These are phyloP conservation scores for Pelagia noctiluca DNA, from an alignment of 30 jellyfish, hydroid and myxozoan genomes.

Conservation along the genomic window DNA sequence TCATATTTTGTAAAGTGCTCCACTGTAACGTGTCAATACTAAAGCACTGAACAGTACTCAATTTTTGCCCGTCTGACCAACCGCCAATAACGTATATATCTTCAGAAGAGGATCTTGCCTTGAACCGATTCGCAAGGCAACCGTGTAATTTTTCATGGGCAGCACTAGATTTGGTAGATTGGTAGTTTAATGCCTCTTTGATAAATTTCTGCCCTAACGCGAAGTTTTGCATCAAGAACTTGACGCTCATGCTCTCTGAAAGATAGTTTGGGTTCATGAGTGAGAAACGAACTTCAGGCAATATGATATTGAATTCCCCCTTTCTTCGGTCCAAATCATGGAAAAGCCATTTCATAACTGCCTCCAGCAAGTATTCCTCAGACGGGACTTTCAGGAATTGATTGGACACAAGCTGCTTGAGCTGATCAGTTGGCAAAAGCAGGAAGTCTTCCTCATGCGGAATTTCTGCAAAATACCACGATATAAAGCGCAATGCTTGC, in stretches of 20 bases:
- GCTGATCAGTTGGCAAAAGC: slow-evolving; percentile 65
- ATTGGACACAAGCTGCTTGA: slow-evolving; percentile 73
- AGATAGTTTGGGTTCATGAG: slow-evolving; percentile 77
- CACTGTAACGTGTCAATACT: slow-evolving; percentile 90
- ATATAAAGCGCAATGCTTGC: slow-evolving; percentile 84
- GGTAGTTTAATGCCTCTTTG: slow-evolving; percentile 71
- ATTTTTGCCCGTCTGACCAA: slow-evolving; percentile 98
- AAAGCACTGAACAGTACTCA: slow-evolving; percentile 96
- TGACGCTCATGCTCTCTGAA: slow-evolving; percentile 69
- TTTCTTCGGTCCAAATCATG: slow-evolving; percentile 71
- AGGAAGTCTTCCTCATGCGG: slow-evolving; percentile 83
- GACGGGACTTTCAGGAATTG: slow-evolving; percentile 88
- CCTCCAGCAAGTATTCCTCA: slow-evolving; percentile 83
- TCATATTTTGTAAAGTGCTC: slow-evolving; percentile 87
- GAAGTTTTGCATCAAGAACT: slow-evolving; percentile 70
- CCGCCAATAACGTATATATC: slow-evolving; percentile 97
- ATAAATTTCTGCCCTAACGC: slow-evolving; percentile 67
- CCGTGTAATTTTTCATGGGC: slow-evolving; percentile 5
- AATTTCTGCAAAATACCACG: slow-evolving; percentile 92
- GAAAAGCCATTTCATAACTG: slow-evolving; percentile 89
- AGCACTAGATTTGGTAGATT: slow-evolving; percentile 19
- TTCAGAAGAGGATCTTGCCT: slow-evolving; percentile 86
- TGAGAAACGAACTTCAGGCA: slow-evolving; percentile 81
- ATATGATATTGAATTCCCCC: slow-evolving; percentile 32
- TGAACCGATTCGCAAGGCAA: slow-evolving; percentile 46